Evolutionary conservation across 1,140 invertebrate genomes (phyloP).

Genomic region (Drosophila varians): DNA sequence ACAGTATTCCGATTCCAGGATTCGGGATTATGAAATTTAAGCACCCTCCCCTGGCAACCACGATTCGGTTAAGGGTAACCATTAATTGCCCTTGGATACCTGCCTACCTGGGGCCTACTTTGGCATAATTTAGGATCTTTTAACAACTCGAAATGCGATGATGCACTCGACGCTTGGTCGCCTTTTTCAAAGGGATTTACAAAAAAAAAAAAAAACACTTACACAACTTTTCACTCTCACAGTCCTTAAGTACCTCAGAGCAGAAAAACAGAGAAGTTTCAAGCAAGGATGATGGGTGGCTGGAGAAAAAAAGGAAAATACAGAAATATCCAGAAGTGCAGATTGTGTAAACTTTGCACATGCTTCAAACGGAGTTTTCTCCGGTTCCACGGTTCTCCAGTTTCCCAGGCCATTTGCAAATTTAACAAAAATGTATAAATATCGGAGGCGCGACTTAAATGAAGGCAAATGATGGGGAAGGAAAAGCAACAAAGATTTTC

Average conservation of each 20-base stretch:
- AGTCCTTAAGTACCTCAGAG: slow-evolving; percentile 44
- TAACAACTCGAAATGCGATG: slow-evolving; percentile 20
- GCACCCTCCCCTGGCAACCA: slow-evolving; percentile 22
- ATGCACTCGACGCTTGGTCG: slow-evolving; percentile 41
- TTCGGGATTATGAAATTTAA: slow-evolving; percentile 73
- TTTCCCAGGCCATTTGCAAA: slow-evolving; percentile 16
- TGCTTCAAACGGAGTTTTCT: slow-evolving; percentile 25
- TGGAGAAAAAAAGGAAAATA: slow-evolving; percentile 18
- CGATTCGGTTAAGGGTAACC: slow-evolving; percentile 16
- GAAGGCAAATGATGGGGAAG: slow-evolving; percentile 18
- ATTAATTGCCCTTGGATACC: slow-evolving; percentile 34
- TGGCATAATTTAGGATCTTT: slow-evolving; percentile 44
- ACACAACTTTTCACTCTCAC: slow-evolving; percentile 59
- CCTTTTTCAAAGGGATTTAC: slow-evolving; percentile 49
- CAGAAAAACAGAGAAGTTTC: slow-evolving; percentile 25
- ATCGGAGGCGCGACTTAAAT: slow-evolving; percentile 11
- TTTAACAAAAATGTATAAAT: slow-evolving; percentile 3
- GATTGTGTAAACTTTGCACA: slow-evolving; percentile 38
- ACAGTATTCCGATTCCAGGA: slow-evolving; percentile 36
- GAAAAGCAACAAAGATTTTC: slow-evolving; percentile 15
- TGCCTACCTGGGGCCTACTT: slow-evolving; percentile 19
- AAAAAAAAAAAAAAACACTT: no score
- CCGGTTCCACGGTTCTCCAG: background rate
- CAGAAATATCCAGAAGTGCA: slow-evolving; percentile 33
- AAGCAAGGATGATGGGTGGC: no score